Evolutionary conservation across 2,113 vertebrate species (phyloP), one percentile per base, ranked within the genome.

Genomic region (Phasianus colchicus): DNA sequence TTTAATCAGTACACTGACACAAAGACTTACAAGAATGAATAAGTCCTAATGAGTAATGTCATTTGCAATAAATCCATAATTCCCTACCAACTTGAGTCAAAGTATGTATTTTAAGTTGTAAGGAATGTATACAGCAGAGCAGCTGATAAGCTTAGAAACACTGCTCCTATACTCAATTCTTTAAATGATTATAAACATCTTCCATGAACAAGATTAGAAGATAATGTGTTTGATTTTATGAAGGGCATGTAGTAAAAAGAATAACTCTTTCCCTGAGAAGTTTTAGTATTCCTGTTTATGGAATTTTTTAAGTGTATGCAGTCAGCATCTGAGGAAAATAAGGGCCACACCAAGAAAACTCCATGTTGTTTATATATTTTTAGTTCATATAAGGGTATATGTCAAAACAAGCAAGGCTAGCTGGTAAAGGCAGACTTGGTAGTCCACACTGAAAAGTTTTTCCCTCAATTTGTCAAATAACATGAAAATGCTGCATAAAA

Each of bases 231-330:
- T 80, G 9, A 34, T 34, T 67, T 47, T 70, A 36, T 21, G 9
- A 7, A 82, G 4, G 1, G 1, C 0, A 19, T 61, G 18, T 13
- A 27, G 18, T 24, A 36, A 47, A 71, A 66, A 1, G 4, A 3
- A 9, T 25, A 73, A 50, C 55, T 67, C 11, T 27, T 72, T 22
- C 20, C 8, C 14, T 36, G 17, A 11, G 8, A 27, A 57, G 11
- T 30, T 58, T 9, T 45, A 13, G 1, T 29, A 5, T 18, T 16
- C 22, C 4, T 13, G 2, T 48, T 73, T 52, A 58, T 47, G n/a
- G 54, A 63, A 8, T 57, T 57, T 57, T 75, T 57, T 67, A 1
- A 82, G 20, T 4, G 38, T 36, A n/a, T 2, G 2, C 16, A 61
- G 11, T 66, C 11, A 67, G 6, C 34, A 40, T 3, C 8, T 32